Evolutionary conservation across 2,113 vertebrate genomes (phyloP).

Genomic region (Phylloscopus whistleri): DNA sequence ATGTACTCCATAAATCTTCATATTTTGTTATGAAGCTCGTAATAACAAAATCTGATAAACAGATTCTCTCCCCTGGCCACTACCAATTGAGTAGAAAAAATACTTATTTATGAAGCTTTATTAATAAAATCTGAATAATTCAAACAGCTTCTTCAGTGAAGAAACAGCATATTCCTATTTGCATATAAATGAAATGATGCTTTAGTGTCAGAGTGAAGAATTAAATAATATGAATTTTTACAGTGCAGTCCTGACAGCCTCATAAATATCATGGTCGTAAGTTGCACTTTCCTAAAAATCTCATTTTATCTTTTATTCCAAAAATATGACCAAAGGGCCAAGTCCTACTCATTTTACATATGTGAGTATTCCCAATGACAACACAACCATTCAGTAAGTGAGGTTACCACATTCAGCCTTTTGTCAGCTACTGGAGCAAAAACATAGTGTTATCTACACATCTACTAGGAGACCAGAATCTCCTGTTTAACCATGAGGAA

Average conservation of each 20-base stretch:
- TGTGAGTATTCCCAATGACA: conserved; percentile 46
- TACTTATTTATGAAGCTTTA: conserved; percentile 59
- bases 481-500: neutral
- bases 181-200: conserved; percentile 70
- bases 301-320: conserved; percentile 68
- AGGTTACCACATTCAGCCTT: conserved; percentile 34
- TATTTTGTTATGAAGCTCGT: conserved; percentile 59
- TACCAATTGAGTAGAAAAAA: conserved; percentile 60
- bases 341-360: conserved; percentile 40
- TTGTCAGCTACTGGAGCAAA: conserved; percentile 16
- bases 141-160: conserved; percentile 57
- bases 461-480: conserved; percentile 9
- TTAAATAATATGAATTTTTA: conserved; percentile 70
- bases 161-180: conserved; percentile 61
- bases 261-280: conserved; percentile 67
- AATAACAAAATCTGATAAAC: conserved; percentile 57
- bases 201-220: conserved; percentile 69
- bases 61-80: conserved; percentile 45
- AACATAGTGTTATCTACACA: neutral
- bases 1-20: conserved; percentile 60
- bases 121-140: conserved; percentile 67
- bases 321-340: conserved; percentile 55
- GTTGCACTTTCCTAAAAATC: conserved; percentile 62
- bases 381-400: conserved; percentile 53
- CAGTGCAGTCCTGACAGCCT: conserved; percentile 46